Base-by-base conservation (phyloP, 2,797 vertebrate species). In the Gymnoscopelus braueri region DNA sequence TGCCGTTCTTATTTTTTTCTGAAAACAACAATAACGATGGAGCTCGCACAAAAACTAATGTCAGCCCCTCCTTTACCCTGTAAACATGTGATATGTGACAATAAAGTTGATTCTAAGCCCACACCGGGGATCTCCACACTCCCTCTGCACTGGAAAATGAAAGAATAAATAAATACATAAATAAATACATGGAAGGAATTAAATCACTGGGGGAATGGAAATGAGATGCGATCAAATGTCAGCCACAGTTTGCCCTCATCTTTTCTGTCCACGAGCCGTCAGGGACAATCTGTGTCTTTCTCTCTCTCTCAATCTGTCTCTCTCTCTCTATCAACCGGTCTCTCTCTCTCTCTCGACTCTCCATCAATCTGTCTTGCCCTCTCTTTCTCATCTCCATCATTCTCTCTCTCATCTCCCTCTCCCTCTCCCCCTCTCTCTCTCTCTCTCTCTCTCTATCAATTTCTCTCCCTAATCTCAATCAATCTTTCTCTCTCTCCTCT, bases 211-310 rank as follows among this genome's bases (percentile, higher is more conserved):
- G 35, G 70, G 80, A 82, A 84, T 74, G 2, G 26, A 84, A 88
- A 92, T 77, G 67, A 81, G 78, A 77, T 73, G 2, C 87, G 77
- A 88, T 86, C 67, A 83, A 88, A 85, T 78, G 65, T 82, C 77
- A 70, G 56, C 49, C 77, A 77, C 80, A 74, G 62, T 82, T 86
- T 71, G 72, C 70, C 56, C 26, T 77, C 69, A 55, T 81, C 64
- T 76, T 63, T 59, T 77, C 68, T 72, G 66, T 72, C 70, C 60
- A 77, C 82, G 63, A 49, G 19, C 59, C 74, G 78, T 83, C 78
- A 71, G 55, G 75, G 73, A 67, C 69, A 6, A 80, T 81, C 82
- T 19, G 19, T 19, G 19, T 19, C 19, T 19, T 19, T 19, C 19
- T 19, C 19, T 19, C 1, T 29, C 26, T 29, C 26, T 29, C 26